A percentile compares a stretch with the other conserved stretches of the same genome.
Evolutionary conservation across 1,140 invertebrate genomes (phyloP).

Genomic region (Sycophila sp.): DNA sequence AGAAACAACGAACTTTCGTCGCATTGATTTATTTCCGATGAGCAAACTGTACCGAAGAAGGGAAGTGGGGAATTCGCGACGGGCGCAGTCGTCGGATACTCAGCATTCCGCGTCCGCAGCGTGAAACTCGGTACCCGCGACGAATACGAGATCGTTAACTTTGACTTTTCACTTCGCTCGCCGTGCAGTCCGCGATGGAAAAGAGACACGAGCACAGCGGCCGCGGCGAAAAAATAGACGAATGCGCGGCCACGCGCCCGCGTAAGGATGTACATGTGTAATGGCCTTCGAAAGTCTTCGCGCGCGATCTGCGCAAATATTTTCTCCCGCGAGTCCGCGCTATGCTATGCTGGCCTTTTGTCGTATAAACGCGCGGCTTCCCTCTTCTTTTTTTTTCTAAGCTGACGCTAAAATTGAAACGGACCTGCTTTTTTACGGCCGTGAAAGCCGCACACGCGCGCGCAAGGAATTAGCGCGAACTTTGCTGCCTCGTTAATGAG

Average conservation of each 20-base stretch:
- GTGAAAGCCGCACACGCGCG: too few relatives aligned
- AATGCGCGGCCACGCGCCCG: constrained; percentile 15
- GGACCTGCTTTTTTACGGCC: too few relatives aligned
- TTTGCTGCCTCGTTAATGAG: too few relatives aligned
- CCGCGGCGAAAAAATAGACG: neutral
- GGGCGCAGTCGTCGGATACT: neutral
- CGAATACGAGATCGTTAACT: constrained; percentile 24
- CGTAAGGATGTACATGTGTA: too few relatives aligned
- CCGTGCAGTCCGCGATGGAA: neutral
- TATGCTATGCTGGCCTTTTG: too few relatives aligned
- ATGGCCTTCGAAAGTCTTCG: constrained; percentile 1
- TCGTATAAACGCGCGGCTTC: too few relatives aligned
- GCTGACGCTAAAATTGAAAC: too few relatives aligned
- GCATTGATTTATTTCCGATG: neutral
- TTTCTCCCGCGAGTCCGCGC: constrained; percentile 19
- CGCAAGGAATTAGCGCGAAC: too few relatives aligned
- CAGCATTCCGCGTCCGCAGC: neutral
- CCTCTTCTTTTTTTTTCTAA: too few relatives aligned
- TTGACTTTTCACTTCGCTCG: neutral
- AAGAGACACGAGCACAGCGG: neutral
- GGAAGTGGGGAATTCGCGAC: constrained; percentile 1
- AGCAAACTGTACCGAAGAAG: neutral
- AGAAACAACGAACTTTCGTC: too few relatives aligned
- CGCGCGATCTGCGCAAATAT: constrained; percentile 14
- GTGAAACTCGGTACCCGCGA: constrained; percentile 10